These are phyloP conservation scores for Metopolophium dirhodum DNA, from an alignment of 1,140 invertebrate species.

Conservation along the genomic window DNA sequence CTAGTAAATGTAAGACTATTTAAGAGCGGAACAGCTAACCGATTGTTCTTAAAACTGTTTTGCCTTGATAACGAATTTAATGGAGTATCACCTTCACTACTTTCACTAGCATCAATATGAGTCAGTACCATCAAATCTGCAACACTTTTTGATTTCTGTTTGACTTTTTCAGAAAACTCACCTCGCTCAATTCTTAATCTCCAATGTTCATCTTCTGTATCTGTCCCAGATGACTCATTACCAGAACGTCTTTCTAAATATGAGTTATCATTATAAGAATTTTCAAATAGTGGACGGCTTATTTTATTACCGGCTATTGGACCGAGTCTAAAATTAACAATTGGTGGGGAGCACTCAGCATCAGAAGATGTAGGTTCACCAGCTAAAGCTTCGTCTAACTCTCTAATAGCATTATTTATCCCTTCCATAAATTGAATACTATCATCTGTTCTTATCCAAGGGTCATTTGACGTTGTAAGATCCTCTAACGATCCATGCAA, in stretches of 20 bases:
- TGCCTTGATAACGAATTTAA: conserved; percentile 59
- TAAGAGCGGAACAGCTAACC: conserved; percentile 53
- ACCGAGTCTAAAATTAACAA: conserved; percentile 58
- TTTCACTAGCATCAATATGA: conserved; percentile 73
- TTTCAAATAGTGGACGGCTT: conserved; percentile 33
- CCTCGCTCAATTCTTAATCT: conserved; percentile 70
- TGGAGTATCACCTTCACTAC: conserved; percentile 64
- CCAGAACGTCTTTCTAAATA: conserved; percentile 58
- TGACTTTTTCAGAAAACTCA: conserved; percentile 73
- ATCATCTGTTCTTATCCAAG: conserved; percentile 65
- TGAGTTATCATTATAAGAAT: conserved; percentile 59
- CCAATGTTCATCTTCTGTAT: conserved; percentile 75
- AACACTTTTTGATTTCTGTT: conserved; percentile 75
- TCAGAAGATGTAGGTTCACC: conserved; percentile 69
- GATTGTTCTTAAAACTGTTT: conserved; percentile 57
- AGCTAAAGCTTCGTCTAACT: conserved; percentile 71
- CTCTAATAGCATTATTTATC: conserved; percentile 71
- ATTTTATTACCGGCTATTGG: conserved; percentile 50
- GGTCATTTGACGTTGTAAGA: conserved; percentile 49
- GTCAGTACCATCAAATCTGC: conserved; percentile 78
- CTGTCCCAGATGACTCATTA: conserved; percentile 65
- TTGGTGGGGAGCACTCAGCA: conserved; percentile 60
- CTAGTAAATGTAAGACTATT: conserved; percentile 64
- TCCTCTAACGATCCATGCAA: conserved; percentile 63
- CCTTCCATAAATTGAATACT: conserved; percentile 68